Evolutionary conservation across 2,797 vertebrate genomes (phyloP).

Genomic region (Taeniopygia guttata): DNA sequence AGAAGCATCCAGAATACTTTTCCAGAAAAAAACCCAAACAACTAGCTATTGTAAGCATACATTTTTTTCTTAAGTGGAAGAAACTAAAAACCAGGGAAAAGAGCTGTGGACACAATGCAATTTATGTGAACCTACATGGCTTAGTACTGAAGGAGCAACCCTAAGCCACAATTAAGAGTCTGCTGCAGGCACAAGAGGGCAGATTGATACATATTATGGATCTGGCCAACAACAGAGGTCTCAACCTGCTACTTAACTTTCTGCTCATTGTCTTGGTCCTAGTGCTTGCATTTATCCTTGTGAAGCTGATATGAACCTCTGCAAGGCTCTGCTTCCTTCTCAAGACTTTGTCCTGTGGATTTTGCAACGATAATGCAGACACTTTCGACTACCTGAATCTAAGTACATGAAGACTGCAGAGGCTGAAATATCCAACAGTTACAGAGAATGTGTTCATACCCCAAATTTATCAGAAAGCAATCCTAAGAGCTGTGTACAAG

Average conservation of each 20-base stretch:
- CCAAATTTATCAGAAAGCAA: neutral
- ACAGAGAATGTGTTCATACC: neutral
- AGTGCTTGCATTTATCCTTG: constrained; percentile 77
- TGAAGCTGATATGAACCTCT: constrained; percentile 76
- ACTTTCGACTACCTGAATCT: neutral
- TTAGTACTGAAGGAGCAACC: neutral
- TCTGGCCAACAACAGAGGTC: constrained; percentile 76
- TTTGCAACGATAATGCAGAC: neutral
- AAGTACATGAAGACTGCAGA: neutral
- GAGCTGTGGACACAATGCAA: neutral
- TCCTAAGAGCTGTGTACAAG: neutral
- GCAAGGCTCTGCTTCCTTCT: neutral
- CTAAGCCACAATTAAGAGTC: neutral
- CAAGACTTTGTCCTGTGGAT: neutral
- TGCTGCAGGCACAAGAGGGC: neutral
- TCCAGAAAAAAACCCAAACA: neutral
- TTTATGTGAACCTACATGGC: neutral
- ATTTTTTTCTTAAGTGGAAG: neutral
- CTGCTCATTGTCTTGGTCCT: constrained; percentile 79
- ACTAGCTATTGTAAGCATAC: neutral
- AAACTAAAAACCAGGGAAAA: neutral
- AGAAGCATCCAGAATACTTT: neutral
- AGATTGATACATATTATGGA: constrained; percentile 66
- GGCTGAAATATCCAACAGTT: neutral
- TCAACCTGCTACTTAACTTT: constrained; percentile 82